Evolutionary conservation across 2,888 invertebrate species (phyloP).

Genomic region (Fragum whitleyi): DNA sequence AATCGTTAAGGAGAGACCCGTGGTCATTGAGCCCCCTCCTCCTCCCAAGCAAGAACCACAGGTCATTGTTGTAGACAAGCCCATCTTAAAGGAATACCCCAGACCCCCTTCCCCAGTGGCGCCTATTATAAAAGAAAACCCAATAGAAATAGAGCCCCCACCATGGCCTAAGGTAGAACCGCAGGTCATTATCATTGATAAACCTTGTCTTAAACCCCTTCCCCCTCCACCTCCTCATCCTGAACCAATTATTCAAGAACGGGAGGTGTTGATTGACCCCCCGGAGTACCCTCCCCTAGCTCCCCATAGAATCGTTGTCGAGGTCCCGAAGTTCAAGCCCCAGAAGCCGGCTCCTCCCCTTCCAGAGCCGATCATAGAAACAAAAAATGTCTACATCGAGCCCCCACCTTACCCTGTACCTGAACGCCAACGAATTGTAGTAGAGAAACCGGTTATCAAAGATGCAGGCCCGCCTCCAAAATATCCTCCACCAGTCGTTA

Average conservation of each 20-base stretch:
- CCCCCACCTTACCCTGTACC: constrained; percentile 41
- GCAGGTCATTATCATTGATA: constrained; percentile 53
- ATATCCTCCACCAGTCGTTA: constrained; percentile 43
- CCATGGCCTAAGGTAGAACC: constrained; percentile 40
- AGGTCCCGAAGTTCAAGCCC: constrained; percentile 52
- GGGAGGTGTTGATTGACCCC: constrained; percentile 32
- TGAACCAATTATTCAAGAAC: constrained; percentile 43
- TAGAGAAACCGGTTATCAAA: constrained; percentile 54
- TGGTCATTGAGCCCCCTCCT: constrained; percentile 43
- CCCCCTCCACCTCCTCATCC: constrained; percentile 46
- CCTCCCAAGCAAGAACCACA: constrained; percentile 45
- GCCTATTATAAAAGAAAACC: constrained; percentile 45
- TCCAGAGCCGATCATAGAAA: constrained; percentile 54
- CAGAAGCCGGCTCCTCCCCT: constrained; percentile 46
- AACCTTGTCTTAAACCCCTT: constrained; percentile 28
- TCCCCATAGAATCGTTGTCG: constrained; percentile 52
- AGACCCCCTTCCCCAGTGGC: constrained; percentile 37
- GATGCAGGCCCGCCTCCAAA: constrained; percentile 53
- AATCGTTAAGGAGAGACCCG: constrained; percentile 39
- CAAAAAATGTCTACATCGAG: constrained; percentile 45
- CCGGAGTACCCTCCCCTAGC: constrained; percentile 48
- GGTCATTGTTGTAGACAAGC: constrained; percentile 52
- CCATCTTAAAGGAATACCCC: constrained; percentile 43
- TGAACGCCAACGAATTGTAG: constrained; percentile 47
- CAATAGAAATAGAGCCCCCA: constrained; percentile 42